These are phyloP conservation scores for Homalodisca vitripennis DNA, from an alignment of 1,140 invertebrate genomes.

Conservation along the genomic window DNA sequence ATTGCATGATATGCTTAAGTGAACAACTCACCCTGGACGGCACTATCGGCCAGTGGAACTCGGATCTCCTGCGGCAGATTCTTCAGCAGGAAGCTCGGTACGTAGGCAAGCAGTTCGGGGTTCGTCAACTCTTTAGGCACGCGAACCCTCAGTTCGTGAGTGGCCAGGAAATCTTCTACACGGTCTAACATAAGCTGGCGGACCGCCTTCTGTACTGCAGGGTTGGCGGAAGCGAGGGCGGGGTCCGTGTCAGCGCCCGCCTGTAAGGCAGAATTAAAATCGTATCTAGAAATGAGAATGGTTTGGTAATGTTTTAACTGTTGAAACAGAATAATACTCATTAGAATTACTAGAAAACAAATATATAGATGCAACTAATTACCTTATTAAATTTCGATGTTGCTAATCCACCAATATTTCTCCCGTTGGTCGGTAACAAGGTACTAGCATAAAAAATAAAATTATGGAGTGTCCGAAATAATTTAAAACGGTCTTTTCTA, in stretches of 20 bases:
- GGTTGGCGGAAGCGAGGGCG: conserved; percentile 52
- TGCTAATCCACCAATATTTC: too few species aligned
- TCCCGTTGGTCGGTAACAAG: too few species aligned
- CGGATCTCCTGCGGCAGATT: conserved; percentile 64
- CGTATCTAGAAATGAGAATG: background rate
- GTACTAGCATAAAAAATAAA: too few species aligned
- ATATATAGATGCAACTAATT: too few species aligned
- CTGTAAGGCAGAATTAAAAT: too few species aligned
- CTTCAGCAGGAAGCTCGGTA: conserved; percentile 65
- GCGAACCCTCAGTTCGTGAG: conserved; percentile 61
- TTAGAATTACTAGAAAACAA: too few species aligned
- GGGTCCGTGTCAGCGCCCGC: conserved; percentile 43
- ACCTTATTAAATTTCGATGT: too few species aligned
- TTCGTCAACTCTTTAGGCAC: conserved; percentile 54
- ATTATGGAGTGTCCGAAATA: too few species aligned
- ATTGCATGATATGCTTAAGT: too few species aligned
- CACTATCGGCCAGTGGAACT: conserved; percentile 63
- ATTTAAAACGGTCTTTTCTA: too few species aligned
- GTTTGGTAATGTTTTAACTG: background rate
- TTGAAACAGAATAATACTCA: too few species aligned
- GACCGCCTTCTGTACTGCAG: conserved; percentile 45
- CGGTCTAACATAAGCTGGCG: conserved; percentile 56
- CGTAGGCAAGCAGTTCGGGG: conserved; percentile 47
- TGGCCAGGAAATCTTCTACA: conserved; percentile 63
- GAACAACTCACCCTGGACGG: too few species aligned